Percentiles rank a stretch among this genome's conserved stretches.
Conservation (phyloP, 64 coral and sea anemone genomes). For the Actinia equina region DNA sequence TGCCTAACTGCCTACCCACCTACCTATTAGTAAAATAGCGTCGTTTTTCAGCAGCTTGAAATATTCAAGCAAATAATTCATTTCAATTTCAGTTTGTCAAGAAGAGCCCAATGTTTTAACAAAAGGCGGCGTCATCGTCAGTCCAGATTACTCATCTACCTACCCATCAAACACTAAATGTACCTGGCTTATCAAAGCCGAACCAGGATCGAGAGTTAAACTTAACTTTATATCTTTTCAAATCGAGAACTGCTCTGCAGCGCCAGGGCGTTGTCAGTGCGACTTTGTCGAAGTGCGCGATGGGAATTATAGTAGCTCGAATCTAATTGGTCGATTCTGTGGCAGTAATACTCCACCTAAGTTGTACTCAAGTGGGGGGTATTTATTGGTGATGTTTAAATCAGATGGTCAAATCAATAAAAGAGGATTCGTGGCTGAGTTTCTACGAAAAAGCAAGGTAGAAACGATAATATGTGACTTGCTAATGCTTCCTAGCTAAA, state of each 20-base stretch:
- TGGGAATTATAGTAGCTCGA: constrained; percentile 9
- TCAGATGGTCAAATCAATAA: constrained; percentile 17
- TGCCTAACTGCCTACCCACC: background rate
- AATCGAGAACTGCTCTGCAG: constrained; percentile 35
- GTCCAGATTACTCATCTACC: constrained; percentile 17
- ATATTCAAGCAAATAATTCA: too few species aligned
- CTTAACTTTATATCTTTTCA: background rate
- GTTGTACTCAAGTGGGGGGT: constrained; percentile 41
- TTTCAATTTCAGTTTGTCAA: constrained; percentile 31
- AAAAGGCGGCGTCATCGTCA: background rate
- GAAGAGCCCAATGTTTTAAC: background rate
- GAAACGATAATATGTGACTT: background rate
- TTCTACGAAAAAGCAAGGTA: constrained; percentile 24
- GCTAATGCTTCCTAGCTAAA: too few species aligned
- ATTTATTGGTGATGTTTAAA: constrained; percentile 47
- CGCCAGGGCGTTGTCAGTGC: constrained; percentile 28
- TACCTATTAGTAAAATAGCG: background rate
- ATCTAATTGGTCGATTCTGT: constrained; percentile 35
- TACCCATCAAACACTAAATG: constrained; percentile 36
- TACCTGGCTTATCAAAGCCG: constrained; percentile 28
- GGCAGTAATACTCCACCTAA: background rate
- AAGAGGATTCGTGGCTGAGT: constrained; percentile 36
- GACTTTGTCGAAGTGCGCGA: constrained; percentile 58
- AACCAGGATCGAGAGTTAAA: constrained; percentile 2
- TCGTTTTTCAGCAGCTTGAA: too few species aligned